phyloP scores from a whole-genome alignment of 2,113 vertebrate genomes.

The Campylomormyrus numenius region DNA sequence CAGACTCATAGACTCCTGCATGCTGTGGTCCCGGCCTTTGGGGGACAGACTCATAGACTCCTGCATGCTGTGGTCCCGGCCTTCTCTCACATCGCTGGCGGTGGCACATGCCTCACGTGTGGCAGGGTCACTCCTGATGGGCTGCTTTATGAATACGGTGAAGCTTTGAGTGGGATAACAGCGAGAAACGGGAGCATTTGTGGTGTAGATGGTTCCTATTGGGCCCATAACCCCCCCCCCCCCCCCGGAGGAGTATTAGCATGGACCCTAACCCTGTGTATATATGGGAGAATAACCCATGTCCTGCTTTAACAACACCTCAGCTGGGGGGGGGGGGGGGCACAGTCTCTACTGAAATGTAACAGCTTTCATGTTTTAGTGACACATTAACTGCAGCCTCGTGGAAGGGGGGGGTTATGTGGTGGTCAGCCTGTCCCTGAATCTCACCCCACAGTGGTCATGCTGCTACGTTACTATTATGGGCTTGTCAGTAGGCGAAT shows the following conservation, averaged over 20 bases:
- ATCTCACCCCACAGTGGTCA: neutral
- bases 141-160: neutral
- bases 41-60: too few relatives aligned
- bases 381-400: neutral
- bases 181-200: neutral
- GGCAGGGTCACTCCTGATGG: neutral
- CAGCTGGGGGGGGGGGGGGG: neutral
- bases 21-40: too few relatives aligned
- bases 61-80: too few relatives aligned
- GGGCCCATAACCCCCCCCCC: neutral
- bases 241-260: neutral
- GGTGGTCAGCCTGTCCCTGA: neutral
- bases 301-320: neutral
- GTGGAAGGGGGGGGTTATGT: neutral
- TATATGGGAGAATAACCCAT: neutral
- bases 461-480: neutral
- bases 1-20: too few relatives aligned
- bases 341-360: neutral
- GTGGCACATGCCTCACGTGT: neutral
- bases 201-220: too few relatives aligned
- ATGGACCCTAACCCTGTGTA: neutral
- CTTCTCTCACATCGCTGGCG: neutral
- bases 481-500: neutral
- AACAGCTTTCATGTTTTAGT: neutral
- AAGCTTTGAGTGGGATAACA: neutral